Evolutionary conservation across 1,140 invertebrate species (phyloP).

Genomic region (Pseudomyrmex dendroicus): DNA sequence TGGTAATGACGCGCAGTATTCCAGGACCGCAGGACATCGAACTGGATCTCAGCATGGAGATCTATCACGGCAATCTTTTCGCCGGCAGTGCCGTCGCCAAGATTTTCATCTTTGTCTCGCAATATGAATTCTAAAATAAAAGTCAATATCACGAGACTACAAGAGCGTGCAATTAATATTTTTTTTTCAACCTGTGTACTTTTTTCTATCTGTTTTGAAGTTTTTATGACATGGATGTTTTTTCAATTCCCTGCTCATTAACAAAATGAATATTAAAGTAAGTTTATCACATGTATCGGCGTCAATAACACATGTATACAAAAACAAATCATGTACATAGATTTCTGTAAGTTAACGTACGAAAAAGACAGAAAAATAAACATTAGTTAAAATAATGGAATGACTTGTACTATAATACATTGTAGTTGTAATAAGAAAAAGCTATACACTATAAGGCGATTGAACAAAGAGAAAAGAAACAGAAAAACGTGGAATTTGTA

Average conservation of each 20-base stretch:
- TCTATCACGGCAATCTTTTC: constrained; percentile 89
- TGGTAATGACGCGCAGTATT: constrained; percentile 90
- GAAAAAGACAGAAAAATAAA: constrained; percentile 36
- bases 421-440: too few species aligned
- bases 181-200: background rate
- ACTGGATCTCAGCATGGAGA: constrained; percentile 93
- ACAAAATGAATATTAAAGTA: constrained; percentile 18
- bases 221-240: background rate
- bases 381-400: background rate
- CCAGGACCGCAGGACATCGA: constrained; percentile 96
- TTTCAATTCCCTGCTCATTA: constrained; percentile 15
- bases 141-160: too few species aligned
- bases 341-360: constrained; percentile 54
- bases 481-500: too few species aligned
- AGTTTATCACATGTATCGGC: constrained; percentile 6
- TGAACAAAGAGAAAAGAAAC: too few species aligned
- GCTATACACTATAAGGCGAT: too few species aligned
- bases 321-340: constrained; percentile 62
- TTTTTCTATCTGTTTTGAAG: background rate
- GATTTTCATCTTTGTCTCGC: constrained; percentile 93
- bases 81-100: constrained; percentile 93
- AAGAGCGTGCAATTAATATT: background rate
- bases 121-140: constrained; percentile 90
- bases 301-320: constrained; percentile 14
- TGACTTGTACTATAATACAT: background rate